Percentiles rank a stretch among this genome's conserved stretches.
phyloP scores from a whole-genome alignment of 2,797 vertebrate genomes.

The Lindbergichthys nudifrons region DNA sequence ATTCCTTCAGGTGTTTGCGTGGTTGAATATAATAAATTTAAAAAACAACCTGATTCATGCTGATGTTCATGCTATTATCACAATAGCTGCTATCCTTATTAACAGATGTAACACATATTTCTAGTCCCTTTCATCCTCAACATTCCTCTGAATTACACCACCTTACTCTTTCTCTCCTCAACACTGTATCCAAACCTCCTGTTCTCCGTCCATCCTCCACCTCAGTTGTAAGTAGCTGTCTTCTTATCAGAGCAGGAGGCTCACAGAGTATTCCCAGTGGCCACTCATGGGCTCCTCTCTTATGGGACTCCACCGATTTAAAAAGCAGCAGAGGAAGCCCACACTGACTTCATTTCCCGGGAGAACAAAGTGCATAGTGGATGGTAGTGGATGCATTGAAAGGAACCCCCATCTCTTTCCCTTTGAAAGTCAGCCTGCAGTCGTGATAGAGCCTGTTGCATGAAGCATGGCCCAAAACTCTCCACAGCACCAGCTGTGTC shows the following conservation, averaged over 20 bases:
- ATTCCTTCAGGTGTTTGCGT: constrained; percentile 34
- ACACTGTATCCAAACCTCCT: constrained; percentile 31
- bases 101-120: constrained; percentile 14
- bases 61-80: constrained; percentile 14
- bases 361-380: constrained; percentile 54
- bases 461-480: constrained; percentile 1
- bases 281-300: constrained; percentile 51
- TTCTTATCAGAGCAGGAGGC: constrained; percentile 64
- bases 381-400: constrained; percentile 50
- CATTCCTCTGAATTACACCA: constrained; percentile 4
- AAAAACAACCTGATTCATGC: not conserved
- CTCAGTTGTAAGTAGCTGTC: constrained; percentile 55
- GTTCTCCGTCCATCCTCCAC: constrained; percentile 42
- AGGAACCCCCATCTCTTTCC: constrained; percentile 33
- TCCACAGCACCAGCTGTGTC: constrained; percentile 13
- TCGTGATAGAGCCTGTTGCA: constrained; percentile 30
- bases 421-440: constrained; percentile 44
- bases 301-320: constrained; percentile 67
- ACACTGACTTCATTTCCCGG: constrained; percentile 62
- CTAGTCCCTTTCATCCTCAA: not conserved
- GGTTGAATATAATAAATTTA: constrained; percentile 2
- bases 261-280: constrained; percentile 71
- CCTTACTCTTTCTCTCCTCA: not conserved
- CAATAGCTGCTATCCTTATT: constrained; percentile 10
- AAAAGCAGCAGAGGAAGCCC: constrained; percentile 61